These are phyloP conservation scores for Saccopteryx leptura DNA, from an alignment of 2,113 vertebrate genomes.

Conservation along the genomic window DNA sequence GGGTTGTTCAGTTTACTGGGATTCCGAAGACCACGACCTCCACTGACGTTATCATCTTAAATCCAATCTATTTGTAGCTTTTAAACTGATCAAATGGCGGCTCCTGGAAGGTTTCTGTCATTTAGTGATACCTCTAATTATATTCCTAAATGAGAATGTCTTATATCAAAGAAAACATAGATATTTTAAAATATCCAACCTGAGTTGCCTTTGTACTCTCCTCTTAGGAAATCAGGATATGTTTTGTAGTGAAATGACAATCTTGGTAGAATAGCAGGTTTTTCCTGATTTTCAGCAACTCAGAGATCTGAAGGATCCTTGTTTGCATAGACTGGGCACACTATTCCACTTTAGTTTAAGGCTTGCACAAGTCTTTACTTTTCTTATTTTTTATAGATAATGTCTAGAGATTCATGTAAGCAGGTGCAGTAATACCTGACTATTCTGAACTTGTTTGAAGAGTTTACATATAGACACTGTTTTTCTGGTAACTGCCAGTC, in stretches of 20 bases:
- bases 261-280: conserved; percentile 25
- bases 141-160: background rate
- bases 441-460: conserved; percentile 15
- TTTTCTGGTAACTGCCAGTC: conserved; percentile 14
- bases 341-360: background rate
- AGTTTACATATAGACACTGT: background rate
- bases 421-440: background rate
- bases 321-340: background rate
- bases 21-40: background rate
- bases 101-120: background rate
- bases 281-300: background rate
- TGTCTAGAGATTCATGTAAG: background rate
- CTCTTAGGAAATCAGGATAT: background rate
- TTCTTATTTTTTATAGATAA: background rate
- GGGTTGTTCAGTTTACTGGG: background rate
- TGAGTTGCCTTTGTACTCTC: background rate
- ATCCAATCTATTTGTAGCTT: background rate
- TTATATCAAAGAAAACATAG: conserved; percentile 12
- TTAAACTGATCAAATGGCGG: background rate
- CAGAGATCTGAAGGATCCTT: background rate
- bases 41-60: background rate
- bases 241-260: conserved; percentile 13
- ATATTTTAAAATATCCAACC: background rate
- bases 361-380: background rate
- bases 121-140: background rate